A percentile compares a stretch with the other conserved stretches of the same genome.
Evolutionary conservation across 2,797 vertebrate species (phyloP).

Genomic region (Myoxocephalus aenaeus): DNA sequence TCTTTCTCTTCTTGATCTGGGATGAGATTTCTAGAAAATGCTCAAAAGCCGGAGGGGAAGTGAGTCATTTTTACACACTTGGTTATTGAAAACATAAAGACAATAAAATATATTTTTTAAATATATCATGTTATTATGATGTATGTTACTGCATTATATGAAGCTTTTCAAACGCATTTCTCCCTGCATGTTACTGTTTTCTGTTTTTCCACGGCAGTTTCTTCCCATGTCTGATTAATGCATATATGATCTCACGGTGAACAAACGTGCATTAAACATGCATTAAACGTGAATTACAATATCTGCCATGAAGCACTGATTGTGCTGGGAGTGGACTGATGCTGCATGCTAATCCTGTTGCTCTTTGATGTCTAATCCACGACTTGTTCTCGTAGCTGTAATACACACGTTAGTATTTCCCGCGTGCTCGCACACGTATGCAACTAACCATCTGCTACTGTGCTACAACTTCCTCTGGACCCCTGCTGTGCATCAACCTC

Average conservation of each 20-base stretch:
- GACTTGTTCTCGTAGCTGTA: constrained; percentile 14
- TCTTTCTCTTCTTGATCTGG: constrained; percentile 1
- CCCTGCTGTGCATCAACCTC: constrained; percentile 32
- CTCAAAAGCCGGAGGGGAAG: not conserved
- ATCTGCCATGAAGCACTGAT: constrained; percentile 19
- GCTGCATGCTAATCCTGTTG: constrained; percentile 41
- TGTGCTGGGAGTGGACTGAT: constrained; percentile 8
- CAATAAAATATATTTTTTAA: not conserved
- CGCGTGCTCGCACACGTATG: constrained; percentile 19
- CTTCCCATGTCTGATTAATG: constrained; percentile 13
- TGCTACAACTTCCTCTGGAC: constrained; percentile 1
- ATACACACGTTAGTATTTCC: constrained; percentile 21
- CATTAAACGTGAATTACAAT: too few species aligned
- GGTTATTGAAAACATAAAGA: not conserved
- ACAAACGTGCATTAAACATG: not conserved
- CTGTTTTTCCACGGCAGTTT: not conserved
- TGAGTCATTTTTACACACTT: not conserved
- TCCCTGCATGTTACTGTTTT: not conserved
- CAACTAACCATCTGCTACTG: constrained; percentile 8
- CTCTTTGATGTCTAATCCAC: constrained; percentile 68
- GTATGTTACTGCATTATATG: not conserved
- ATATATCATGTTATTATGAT: not conserved
- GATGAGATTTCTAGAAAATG: not conserved
- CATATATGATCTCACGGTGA: constrained; percentile 4
- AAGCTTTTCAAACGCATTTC: not conserved